Evolutionary conservation across 2,888 invertebrate genomes (phyloP), one percentile per base, ranked within the genome.

Genomic region (Drosophila heteroneura): DNA sequence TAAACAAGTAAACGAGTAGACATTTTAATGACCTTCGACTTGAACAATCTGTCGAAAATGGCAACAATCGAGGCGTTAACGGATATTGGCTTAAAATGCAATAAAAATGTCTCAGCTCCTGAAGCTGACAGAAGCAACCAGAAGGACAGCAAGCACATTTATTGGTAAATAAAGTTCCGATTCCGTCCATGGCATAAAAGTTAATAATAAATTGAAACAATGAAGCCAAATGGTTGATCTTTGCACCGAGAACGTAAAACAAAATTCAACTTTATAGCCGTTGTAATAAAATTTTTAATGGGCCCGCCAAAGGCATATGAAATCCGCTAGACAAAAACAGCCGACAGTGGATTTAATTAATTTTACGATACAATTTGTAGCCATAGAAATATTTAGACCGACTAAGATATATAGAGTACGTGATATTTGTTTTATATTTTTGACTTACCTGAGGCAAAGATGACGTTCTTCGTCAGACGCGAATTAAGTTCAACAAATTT

Each of bases 191-290:
- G 67, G 79, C 67, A 83, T 85, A 80, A 88, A 90, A 87, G 79
- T 90, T 83, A 79, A 87, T 87, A 90, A 88, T 88, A 87, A 88
- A 90, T 87, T 85, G 89, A 90, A 88, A 85, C 86, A 87, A 85
- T 89, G 89, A 71, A 77, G 89, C 82, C 62, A 69, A 81, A 82
- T 79, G 79, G 78, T 80, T 88, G 86, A 90, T 86, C 79, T 83
- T 72, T 72, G 53, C 56, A n/a, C 12, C 37, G 7, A 30, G 66
- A 69, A 64, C 63, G 66, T 73, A 52, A 67, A 73, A 57, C 79
- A 74, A 82, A 85, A 81, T 63, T 79, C 74, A 74, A 73, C 64
- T 83, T 88, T 90, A 87, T 83, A 52, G 80, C 72, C 33, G 5
- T 57, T 63, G 76, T 77, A 89, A 87, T 87, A 89, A 87, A 85